Conservation (phyloP, 2,113 vertebrate genomes). For the Brienomyrus brachyistius region DNA sequence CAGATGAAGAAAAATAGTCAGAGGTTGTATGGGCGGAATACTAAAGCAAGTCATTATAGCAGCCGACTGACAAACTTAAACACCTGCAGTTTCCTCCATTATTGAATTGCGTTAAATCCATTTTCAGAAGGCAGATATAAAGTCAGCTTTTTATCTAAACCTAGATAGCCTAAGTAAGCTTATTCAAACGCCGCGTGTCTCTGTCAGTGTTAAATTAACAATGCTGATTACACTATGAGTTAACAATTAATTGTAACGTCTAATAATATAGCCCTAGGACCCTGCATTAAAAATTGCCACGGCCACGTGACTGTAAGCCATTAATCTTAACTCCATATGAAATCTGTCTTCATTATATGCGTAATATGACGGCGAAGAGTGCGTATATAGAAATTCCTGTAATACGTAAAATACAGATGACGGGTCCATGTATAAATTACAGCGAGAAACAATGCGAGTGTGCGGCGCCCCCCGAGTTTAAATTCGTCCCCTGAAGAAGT, state of each 20-base stretch:
- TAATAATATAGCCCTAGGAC: neutral
- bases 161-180: neutral
- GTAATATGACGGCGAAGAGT: neutral
- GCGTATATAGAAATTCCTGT: neutral
- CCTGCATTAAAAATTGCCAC: neutral
- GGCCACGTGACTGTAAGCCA: neutral
- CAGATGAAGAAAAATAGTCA: neutral
- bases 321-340: neutral
- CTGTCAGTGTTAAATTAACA: neutral
- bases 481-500: conserved; percentile 39
- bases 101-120: neutral
- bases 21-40: neutral
- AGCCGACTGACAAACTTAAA: neutral
- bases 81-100: neutral
- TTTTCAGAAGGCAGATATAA: neutral
- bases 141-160: neutral
- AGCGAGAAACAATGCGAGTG: conserved; percentile 19
- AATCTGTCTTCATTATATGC: conserved; percentile 2
- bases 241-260: neutral
- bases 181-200: neutral
- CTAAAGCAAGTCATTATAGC: neutral
- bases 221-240: neutral
- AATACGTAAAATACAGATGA: neutral
- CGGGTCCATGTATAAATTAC: neutral
- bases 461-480: conserved; percentile 28